Evolutionary conservation across 2,113 vertebrate genomes (phyloP).

Genomic region (Orycteropus afer): DNA sequence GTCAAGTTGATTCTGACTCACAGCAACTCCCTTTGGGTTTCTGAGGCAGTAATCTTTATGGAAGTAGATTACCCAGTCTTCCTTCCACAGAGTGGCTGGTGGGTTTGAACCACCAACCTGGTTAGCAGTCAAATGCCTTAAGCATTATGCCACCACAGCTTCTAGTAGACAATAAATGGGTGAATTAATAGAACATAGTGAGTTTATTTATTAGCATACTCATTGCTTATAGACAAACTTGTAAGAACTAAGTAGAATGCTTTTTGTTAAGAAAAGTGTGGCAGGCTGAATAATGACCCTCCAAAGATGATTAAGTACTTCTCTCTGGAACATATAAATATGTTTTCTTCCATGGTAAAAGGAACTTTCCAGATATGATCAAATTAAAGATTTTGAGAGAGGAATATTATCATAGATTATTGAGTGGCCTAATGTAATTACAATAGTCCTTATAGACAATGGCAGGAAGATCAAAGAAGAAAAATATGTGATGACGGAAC

Average conservation of each 20-base stretch:
- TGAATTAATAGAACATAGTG: background rate
- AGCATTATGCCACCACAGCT: no score
- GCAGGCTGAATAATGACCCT: background rate
- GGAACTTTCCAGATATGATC: no score
- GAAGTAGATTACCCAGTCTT: no score
- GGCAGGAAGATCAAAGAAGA: background rate
- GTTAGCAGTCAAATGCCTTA: no score
- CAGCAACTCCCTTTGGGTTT: no score
- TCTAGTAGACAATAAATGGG: background rate
- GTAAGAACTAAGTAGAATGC: background rate
- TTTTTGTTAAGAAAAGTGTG: background rate
- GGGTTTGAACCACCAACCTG: no score
- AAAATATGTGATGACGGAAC: background rate
- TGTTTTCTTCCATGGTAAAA: background rate
- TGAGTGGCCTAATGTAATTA: background rate
- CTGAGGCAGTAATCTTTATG: no score
- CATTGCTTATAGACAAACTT: background rate
- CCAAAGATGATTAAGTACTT: background rate
- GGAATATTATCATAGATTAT: background rate
- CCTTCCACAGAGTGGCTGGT: no score
- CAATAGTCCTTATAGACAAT: background rate
- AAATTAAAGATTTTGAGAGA: background rate
- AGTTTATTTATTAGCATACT: background rate
- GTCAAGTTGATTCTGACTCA: no score
- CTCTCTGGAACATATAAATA: background rate